A percentile compares a stretch with the other conserved stretches of the same genome.
Conservation (phyloP, 2,797 vertebrate genomes). For the Scolopax bukidnonensis region DNA sequence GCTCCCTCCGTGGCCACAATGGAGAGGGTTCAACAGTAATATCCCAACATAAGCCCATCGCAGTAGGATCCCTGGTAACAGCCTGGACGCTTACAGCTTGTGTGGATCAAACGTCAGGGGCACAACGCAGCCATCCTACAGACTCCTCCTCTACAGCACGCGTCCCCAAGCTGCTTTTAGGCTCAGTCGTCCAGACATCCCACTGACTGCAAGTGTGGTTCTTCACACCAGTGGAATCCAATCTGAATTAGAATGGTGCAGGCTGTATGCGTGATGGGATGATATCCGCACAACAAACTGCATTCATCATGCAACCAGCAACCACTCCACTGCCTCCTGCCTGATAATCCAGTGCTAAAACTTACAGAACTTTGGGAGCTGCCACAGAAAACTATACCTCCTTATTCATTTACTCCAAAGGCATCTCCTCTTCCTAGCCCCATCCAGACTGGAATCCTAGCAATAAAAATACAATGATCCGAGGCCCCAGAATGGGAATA, state of each 20-base stretch:
- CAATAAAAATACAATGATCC: neutral
- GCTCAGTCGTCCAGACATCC: neutral
- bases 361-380: neutral
- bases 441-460: neutral
- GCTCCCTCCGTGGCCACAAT: neutral
- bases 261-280: fast-evolving
- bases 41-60: neutral
- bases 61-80: neutral
- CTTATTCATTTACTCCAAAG: neutral
- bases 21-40: neutral
- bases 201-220: neutral
- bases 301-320: neutral
- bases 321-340: neutral
- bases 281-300: neutral
- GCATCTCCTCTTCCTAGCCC: neutral
- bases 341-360: neutral
- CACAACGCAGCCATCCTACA: neutral
- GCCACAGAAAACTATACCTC: neutral
- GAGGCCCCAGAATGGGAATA: neutral
- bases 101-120: neutral
- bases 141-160: neutral
- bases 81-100: neutral
- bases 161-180: neutral
- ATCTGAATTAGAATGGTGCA: neutral
- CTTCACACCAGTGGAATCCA: neutral